Base-by-base conservation (phyloP, 2,113 vertebrate species). In the Dendrocopos noguchii region DNA sequence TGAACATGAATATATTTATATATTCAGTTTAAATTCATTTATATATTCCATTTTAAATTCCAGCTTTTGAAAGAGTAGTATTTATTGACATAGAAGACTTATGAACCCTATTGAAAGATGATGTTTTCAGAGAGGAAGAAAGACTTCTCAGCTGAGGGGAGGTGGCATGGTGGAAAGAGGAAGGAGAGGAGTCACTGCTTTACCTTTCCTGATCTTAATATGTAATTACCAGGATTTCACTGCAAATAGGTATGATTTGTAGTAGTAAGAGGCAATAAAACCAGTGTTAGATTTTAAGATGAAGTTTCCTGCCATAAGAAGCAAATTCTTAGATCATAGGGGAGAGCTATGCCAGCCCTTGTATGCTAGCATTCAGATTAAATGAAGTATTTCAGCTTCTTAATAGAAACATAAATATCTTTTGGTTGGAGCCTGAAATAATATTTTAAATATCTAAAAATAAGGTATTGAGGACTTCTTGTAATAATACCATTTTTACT, bases 371-470 rank as follows among this genome's bases (percentile, higher is more conserved):
- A n/a, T 61, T 88, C 67, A 20, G 33, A 28, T 76, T 63, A 50
- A 80, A 50, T 24, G 15, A 67, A 39, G 6, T 7, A 16, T 78
- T 70, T 91, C 53, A 34, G 44, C 7, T 33, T 68, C 59, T 47
- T n/a, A 53, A 1, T 14, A 1, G 1, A 79, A 72, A 75, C 36
- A 0, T 6, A 42, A 57, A 5, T 66, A 4, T 55, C 31, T 73
- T 67, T 84, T 87, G 1, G 25, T 65, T 50, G 14, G 5, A 4
- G 2, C 2, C 2, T 50, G 17, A 8, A 44, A 27, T 73, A 0
- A 1, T 52, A 60, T 76, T 90, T 85, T 59, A 33, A 46, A n/a
- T 21, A 63, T 44, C 7, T 50, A 25, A 91, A 85, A 31, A 3
- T 9, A 60, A 33, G 36, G 4, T 60, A 36, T 22, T 60, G 24